A percentile compares a stretch with the other conserved stretches of the same genome.
phyloP scores from a whole-genome alignment of 1,140 invertebrate species.

The Panagrolaimus sp. region DNA sequence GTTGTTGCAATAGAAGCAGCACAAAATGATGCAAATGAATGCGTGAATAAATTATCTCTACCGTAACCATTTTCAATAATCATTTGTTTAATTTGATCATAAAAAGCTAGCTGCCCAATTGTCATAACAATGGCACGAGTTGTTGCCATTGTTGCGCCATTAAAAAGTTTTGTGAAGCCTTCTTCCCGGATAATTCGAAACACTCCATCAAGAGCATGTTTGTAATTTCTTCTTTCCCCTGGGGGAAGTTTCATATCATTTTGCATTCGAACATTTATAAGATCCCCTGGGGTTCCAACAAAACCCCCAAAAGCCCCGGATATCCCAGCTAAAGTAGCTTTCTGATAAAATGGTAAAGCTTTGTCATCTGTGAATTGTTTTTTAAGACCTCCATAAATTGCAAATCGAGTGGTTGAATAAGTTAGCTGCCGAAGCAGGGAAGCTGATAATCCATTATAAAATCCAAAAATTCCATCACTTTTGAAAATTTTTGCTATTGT shows the following conservation, averaged over 20 bases:
- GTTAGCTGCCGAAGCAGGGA: slow-evolving; percentile 83
- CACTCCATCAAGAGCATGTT: slow-evolving; percentile 88
- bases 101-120: slow-evolving; percentile 83
- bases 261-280: slow-evolving; percentile 97
- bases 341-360: slow-evolving; percentile 68
- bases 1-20: slow-evolving; percentile 89
- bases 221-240: slow-evolving; percentile 91
- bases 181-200: slow-evolving; percentile 75
- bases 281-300: slow-evolving; percentile 87
- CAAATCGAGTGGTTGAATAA: slow-evolving; percentile 94
- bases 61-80: slow-evolving; percentile 72
- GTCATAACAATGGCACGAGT: slow-evolving; percentile 86
- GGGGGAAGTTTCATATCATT: slow-evolving; percentile 90
- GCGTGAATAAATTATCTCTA: slow-evolving; percentile 76
- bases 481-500: slow-evolving; percentile 64
- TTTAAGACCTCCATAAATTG: slow-evolving; percentile 77
- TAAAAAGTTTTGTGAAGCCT: slow-evolving; percentile 64
- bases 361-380: slow-evolving; percentile 54
- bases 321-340: slow-evolving; percentile 73
- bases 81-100: slow-evolving; percentile 83
- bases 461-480: slow-evolving; percentile 71
- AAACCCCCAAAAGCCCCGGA: slow-evolving; percentile 79
- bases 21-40: slow-evolving; percentile 79
- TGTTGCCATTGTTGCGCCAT: slow-evolving; percentile 78
- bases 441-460: slow-evolving; percentile 94